Percentiles rank a stretch among this genome's conserved stretches.
phyloP scores from a whole-genome alignment of 2,113 vertebrate species.

The Ailuropoda melanoleuca region DNA sequence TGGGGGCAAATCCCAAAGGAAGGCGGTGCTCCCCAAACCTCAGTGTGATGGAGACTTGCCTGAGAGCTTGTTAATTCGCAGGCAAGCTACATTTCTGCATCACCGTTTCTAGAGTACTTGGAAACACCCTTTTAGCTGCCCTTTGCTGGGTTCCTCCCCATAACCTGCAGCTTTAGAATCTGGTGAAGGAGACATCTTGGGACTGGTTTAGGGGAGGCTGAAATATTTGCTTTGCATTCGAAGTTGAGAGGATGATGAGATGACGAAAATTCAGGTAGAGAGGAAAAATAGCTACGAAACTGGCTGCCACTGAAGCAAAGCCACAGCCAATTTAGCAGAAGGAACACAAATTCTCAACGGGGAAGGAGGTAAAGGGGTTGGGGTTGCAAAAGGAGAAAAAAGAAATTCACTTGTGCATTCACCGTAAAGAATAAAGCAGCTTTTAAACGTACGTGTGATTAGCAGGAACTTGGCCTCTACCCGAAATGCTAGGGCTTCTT shows the following conservation, averaged over 20 bases:
- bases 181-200: not conserved
- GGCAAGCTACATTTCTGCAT: not conserved
- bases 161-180: not conserved
- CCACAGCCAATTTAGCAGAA: constrained; percentile 59
- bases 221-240: not conserved
- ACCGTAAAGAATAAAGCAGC: not conserved
- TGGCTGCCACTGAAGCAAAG: constrained; percentile 56
- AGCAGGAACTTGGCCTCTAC: not conserved
- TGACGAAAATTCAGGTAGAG: constrained; percentile 23
- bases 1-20: not conserved
- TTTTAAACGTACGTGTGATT: not conserved
- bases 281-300: not conserved
- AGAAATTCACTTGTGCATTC: not conserved
- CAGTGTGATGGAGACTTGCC: not conserved
- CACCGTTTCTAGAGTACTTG: not conserved
- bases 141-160: not conserved
- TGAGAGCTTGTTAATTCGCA: not conserved
- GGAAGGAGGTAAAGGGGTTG: constrained; percentile 20
- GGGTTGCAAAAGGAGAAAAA: constrained; percentile 60
- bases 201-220: not conserved
- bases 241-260: not conserved
- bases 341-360: constrained; percentile 61
- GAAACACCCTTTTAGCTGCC: not conserved
- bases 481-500: not conserved
- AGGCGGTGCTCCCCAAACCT: not conserved